Percentiles rank a stretch among this genome's conserved stretches.
Evolutionary conservation across 2,797 vertebrate genomes (phyloP).

Genomic region (Hippocampus kuda): DNA sequence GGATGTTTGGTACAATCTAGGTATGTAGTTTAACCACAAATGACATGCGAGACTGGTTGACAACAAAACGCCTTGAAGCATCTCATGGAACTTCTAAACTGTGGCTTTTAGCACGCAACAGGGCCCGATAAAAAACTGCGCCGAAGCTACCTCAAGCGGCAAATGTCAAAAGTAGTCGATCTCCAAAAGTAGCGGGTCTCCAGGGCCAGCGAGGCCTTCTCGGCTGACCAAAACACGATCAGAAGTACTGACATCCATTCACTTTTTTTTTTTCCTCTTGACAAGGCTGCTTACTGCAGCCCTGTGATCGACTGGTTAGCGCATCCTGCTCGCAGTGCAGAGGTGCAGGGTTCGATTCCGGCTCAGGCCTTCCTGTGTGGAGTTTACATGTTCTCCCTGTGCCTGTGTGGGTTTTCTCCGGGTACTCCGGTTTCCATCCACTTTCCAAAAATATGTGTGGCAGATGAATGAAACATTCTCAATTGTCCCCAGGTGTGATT

Average conservation of each 20-base stretch:
- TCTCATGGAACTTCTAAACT: not conserved
- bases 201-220: not conserved
- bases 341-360: no score
- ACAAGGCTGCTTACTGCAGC: no score
- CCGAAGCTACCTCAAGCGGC: not conserved
- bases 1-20: conserved; percentile 98
- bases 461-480: no score
- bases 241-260: not conserved
- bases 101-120: not conserved
- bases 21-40: conserved; percentile 50
- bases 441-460: no score
- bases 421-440: no score
- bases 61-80: not conserved
- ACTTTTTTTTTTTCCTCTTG: no score
- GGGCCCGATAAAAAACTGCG: not conserved
- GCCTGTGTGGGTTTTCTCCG: no score
- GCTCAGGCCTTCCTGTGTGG: no score
- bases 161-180: not conserved
- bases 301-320: no score
- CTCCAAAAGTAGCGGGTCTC: not conserved
- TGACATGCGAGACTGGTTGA: not conserved
- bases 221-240: not conserved
- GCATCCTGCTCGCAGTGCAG: no score
- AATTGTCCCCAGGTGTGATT: no score
- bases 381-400: no score